Evolutionary conservation across 2,113 vertebrate genomes (phyloP), one percentile per base, ranked within the genome.

Genomic region (Terrapene triunguis): DNA sequence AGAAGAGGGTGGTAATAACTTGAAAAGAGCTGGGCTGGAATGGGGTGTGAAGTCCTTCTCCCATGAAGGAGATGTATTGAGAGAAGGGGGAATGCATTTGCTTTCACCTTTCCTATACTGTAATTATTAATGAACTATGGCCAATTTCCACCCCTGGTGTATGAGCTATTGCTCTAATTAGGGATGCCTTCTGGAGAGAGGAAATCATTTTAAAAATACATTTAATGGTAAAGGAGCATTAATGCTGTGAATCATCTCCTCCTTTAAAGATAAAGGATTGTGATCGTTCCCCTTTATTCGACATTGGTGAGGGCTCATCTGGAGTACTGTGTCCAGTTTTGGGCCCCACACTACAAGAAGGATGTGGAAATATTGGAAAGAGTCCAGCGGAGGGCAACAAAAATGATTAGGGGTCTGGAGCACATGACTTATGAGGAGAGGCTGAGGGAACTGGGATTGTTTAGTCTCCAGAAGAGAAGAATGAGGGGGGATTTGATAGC

Each of bases 101-200:
- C 89, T 93, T 91, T 92, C 51, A 1, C 95, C 87, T 96, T 89
- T 24, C 87, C 87, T 93, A 87, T 53, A 89, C 96, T 93, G 29
- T 92, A 94, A 59, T 85, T 17, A 32, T 83, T 96, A 91, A 80
- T 88, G 91, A 97, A 85, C 0, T 2, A 35, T 62, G 0, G 0
- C 5, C 0, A 65, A 50, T 53, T 94, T 85, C 88, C 62, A 85
- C 92, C 93, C 76, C 5, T 19, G 93, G 92, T 6, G 55, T 90
- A 55, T 95, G 95, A 97, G 91, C 95, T 29, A 92, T 2, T 50
- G 88, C 85, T 96, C 55, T 7, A 10, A 57, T 92, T 91, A 11
- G 94, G 94, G 94, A 97, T 88, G 85, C 90, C 93, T 95, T 92
- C 83, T 89, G 84, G 57, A 82, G 86, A 48, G 80, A 80, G 87